Percentiles rank a stretch among this genome's conserved stretches.
Conservation (phyloP, 2,797 vertebrate genomes). For the Pseudomugil gertrudae region DNA sequence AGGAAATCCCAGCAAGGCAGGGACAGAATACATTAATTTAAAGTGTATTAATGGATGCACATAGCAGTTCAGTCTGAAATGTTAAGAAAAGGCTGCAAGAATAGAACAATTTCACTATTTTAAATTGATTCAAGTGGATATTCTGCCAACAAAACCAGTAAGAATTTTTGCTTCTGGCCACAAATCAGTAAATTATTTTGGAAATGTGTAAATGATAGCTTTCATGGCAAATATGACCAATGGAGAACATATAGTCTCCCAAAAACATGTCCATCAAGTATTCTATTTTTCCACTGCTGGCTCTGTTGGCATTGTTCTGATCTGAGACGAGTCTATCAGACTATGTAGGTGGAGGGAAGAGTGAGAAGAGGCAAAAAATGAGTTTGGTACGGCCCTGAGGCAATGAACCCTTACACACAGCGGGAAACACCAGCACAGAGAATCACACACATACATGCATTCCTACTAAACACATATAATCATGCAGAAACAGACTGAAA, state of each 20-base stretch:
- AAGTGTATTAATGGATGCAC: slow-evolving; percentile 25
- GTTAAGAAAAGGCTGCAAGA: slow-evolving; percentile 25
- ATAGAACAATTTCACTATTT: slow-evolving; percentile 15
- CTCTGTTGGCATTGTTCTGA: slow-evolving; percentile 64
- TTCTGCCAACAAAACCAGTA: slow-evolving; percentile 12
- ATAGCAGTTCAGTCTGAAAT: slow-evolving; percentile 15
- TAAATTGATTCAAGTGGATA: slow-evolving; percentile 19
- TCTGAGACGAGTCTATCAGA: slow-evolving; percentile 64
- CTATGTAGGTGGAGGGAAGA: slow-evolving; percentile 72
- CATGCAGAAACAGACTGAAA: slow-evolving; percentile 50
- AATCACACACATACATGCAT: slow-evolving; percentile 14
- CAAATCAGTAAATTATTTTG: slow-evolving; percentile 25
- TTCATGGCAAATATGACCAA: slow-evolving; percentile 22
- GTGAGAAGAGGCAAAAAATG: slow-evolving; percentile 59
- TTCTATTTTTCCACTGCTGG: slow-evolving; percentile 16
- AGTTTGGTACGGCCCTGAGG: slow-evolving; percentile 62
- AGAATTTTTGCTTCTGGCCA: slow-evolving; percentile 17
- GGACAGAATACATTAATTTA: slow-evolving; percentile 30
- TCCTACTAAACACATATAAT: slow-evolving; percentile 43
- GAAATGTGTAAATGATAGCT: slow-evolving; percentile 7
- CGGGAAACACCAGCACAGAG: slow-evolving; percentile 45
- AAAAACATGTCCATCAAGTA: slow-evolving; percentile 37
- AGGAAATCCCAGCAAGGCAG: slow-evolving; percentile 23
- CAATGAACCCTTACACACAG: slow-evolving; percentile 61
- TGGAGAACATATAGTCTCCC: slow-evolving; percentile 26